Conservation (phyloP, 2,113 vertebrate genomes). For the Pomatostomus ruficeps region DNA sequence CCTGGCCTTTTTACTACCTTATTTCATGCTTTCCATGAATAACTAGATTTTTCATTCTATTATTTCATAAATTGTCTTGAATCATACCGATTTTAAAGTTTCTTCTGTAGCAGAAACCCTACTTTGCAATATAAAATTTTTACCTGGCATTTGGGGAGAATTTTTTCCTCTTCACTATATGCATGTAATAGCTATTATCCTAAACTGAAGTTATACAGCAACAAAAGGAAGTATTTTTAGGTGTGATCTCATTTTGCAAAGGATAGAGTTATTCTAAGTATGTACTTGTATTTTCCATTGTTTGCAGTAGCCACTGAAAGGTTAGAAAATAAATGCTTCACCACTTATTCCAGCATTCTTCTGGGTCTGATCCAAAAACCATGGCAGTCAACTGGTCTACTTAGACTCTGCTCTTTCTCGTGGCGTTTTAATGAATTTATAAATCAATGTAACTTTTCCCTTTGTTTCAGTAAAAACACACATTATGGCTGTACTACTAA, state of each 20-base stretch:
- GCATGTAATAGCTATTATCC: constrained; percentile 43
- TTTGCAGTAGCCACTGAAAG: constrained; percentile 31
- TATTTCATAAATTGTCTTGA: not conserved
- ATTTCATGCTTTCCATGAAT: not conserved
- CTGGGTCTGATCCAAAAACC: constrained; percentile 3
- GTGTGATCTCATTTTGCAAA: constrained; percentile 57
- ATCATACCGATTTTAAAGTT: not conserved
- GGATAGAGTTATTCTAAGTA: constrained; percentile 59
- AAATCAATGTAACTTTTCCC: not conserved
- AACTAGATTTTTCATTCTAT: not conserved
- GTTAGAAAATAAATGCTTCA: constrained; percentile 37
- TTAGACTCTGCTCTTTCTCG: not conserved
- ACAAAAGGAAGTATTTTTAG: constrained; percentile 62
- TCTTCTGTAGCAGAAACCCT: not conserved
- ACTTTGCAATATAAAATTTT: not conserved
- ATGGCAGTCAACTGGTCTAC: not conserved
- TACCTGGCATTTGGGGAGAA: not conserved
- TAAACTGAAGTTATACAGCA: constrained; percentile 30
- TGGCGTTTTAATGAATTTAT: not conserved
- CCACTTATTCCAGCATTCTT: constrained; percentile 15
- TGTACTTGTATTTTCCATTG: constrained; percentile 58
- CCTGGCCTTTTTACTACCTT: not conserved
- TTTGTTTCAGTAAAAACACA: not conserved
- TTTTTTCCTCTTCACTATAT: constrained; percentile 10
- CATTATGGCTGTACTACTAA: not conserved